These are phyloP conservation scores for Globia sparganii DNA, from an alignment of 2,888 invertebrate genomes.

Conservation along the genomic window DNA sequence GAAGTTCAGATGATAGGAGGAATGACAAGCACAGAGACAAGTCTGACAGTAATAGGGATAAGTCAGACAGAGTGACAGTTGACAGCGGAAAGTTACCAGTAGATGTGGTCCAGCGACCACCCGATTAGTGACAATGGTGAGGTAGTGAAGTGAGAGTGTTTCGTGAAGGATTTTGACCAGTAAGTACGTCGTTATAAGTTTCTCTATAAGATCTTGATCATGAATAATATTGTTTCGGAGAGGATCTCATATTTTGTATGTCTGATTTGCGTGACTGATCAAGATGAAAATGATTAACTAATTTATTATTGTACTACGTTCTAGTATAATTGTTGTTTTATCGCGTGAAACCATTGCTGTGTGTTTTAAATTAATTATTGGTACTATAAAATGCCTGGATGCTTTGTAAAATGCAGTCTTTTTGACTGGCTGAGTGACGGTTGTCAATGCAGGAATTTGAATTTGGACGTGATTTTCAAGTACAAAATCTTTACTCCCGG, in stretches of 20 bases:
- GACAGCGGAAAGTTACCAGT: slow-evolving; percentile 78
- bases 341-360: slow-evolving; percentile 40
- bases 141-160: slow-evolving; percentile 56
- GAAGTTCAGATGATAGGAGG: slow-evolving; percentile 75
- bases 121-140: slow-evolving; percentile 76
- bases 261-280: slow-evolving; percentile 45
- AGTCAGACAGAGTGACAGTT: slow-evolving; percentile 68
- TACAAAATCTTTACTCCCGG: slow-evolving; percentile 48
- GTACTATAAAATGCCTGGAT: slow-evolving; percentile 41
- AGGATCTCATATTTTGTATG: slow-evolving; percentile 64
- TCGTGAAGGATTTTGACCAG: slow-evolving; percentile 67
- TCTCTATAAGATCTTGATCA: slow-evolving; percentile 51
- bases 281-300: slow-evolving; percentile 40
- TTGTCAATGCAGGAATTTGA: slow-evolving; percentile 40
- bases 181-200: slow-evolving; percentile 50
- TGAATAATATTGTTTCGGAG: slow-evolving; percentile 50
- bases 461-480: slow-evolving; percentile 54
- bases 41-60: slow-evolving; percentile 61
- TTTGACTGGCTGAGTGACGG: slow-evolving; percentile 29
- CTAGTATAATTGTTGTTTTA: slow-evolving; percentile 53
- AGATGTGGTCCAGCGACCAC: slow-evolving; percentile 79
- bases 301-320: slow-evolving; percentile 59
- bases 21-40: slow-evolving; percentile 75
- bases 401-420: slow-evolving; percentile 36
- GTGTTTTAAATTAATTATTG: slow-evolving; percentile 29